Percentiles rank a stretch among this genome's conserved stretches.
phyloP scores from a whole-genome alignment of 2,888 invertebrate genomes.

The Nymphalis c-album region DNA sequence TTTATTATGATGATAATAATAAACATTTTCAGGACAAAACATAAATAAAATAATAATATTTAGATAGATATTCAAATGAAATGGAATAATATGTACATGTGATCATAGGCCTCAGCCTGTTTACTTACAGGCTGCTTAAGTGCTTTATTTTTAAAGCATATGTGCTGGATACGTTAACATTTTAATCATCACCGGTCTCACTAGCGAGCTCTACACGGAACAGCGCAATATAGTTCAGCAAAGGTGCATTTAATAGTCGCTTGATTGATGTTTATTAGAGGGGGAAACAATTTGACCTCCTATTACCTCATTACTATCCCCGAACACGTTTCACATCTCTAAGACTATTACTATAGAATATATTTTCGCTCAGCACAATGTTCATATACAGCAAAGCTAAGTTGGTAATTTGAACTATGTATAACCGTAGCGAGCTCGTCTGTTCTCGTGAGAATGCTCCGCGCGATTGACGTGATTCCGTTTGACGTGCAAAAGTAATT shows the following conservation, averaged over 20 bases:
- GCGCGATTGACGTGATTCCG: slow-evolving; percentile 51
- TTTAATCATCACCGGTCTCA: background rate
- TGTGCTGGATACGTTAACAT: too few species aligned
- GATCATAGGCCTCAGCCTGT: too few species aligned
- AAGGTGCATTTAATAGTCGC: slow-evolving; percentile 69
- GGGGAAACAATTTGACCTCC: slow-evolving; percentile 42
- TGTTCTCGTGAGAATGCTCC: slow-evolving; percentile 44
- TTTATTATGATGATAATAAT: too few species aligned
- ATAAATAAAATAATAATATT: too few species aligned
- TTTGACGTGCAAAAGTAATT: slow-evolving; percentile 47
- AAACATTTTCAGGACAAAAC: too few species aligned
- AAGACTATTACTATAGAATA: slow-evolving; percentile 13
- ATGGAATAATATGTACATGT: too few species aligned
- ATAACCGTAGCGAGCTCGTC: slow-evolving; percentile 23
- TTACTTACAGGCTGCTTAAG: too few species aligned
- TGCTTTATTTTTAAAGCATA: too few species aligned
- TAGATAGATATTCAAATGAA: too few species aligned
- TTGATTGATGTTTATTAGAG: slow-evolving; percentile 70
- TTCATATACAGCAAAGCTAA: background rate
- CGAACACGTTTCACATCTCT: slow-evolving; percentile 16
- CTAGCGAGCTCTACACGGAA: slow-evolving; percentile 43
- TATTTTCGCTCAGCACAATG: slow-evolving; percentile 12
- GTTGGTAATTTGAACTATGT: slow-evolving; percentile 16
- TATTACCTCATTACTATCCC: slow-evolving; percentile 18
- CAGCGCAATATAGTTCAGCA: slow-evolving; percentile 51